Evolutionary conservation across 2,797 vertebrate genomes (phyloP).

Genomic region (Babyrousa celebensis): DNA sequence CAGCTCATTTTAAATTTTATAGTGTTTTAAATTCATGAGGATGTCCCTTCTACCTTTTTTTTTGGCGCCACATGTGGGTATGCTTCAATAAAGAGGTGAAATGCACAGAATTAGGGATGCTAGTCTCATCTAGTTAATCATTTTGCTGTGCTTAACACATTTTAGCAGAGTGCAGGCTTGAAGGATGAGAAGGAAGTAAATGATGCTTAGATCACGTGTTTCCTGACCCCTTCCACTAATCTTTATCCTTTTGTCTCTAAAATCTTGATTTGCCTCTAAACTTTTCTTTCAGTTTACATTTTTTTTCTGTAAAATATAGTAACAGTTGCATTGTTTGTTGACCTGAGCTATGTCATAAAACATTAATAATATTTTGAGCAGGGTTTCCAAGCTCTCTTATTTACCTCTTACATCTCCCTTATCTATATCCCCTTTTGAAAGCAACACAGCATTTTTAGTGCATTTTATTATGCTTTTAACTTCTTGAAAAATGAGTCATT

Average conservation of each 20-base stretch:
- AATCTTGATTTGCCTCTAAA: slow-evolving; percentile 51
- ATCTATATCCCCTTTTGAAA: neutral
- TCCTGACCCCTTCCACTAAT: neutral
- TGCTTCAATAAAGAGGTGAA: slow-evolving; percentile 67
- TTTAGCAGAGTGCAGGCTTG: slow-evolving; percentile 50
- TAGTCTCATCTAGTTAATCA: slow-evolving; percentile 29
- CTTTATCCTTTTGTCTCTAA: neutral
- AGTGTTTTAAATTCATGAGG: slow-evolving; percentile 36
- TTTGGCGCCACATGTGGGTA: neutral
- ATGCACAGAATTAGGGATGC: neutral
- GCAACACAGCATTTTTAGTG: neutral
- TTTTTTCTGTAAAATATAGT: slow-evolving; percentile 15
- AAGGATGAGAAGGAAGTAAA: slow-evolving; percentile 68
- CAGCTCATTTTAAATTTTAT: neutral
- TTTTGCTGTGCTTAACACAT: slow-evolving; percentile 57
- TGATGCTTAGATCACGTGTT: slow-evolving; percentile 26
- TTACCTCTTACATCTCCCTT: neutral
- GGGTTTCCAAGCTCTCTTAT: neutral
- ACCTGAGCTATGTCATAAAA: slow-evolving; percentile 35
- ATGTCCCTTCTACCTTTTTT: neutral
- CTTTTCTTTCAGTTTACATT: slow-evolving; percentile 3
- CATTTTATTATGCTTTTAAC: neutral
- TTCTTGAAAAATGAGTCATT: neutral
- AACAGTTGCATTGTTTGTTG: neutral
- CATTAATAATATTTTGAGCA: neutral